These are phyloP conservation scores for Chionomys nivalis DNA, from an alignment of 2,113 vertebrate genomes.

Conservation along the genomic window DNA sequence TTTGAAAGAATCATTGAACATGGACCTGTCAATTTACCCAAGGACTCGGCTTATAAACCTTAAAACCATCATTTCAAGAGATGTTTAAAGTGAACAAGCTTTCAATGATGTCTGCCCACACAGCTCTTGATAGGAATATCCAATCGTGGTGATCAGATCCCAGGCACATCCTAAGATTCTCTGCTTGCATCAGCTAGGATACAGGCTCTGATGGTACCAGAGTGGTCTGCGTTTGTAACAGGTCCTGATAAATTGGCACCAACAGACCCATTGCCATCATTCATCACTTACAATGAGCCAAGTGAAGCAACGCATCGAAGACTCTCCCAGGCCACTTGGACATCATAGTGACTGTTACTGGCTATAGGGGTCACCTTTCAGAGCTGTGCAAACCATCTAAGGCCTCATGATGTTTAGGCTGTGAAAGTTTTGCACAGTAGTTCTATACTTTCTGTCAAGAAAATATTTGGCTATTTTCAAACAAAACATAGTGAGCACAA, in stretches of 20 bases:
- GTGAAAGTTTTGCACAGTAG: neutral
- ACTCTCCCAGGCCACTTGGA: neutral
- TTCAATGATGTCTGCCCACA: neutral
- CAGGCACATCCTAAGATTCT: neutral
- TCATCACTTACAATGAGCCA: neutral
- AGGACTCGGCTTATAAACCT: neutral
- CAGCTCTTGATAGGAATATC: neutral
- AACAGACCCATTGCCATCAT: neutral
- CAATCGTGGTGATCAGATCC: neutral
- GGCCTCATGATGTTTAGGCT: neutral
- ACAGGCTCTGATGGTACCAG: neutral
- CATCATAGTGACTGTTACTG: neutral
- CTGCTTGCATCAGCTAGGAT: neutral
- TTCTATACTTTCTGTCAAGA: slow-evolving; percentile 31
- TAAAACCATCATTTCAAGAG: neutral
- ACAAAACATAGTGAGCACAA: slow-evolving; percentile 21
- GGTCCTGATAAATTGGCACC: neutral
- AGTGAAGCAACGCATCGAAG: neutral
- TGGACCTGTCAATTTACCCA: neutral
- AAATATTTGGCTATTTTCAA: slow-evolving; percentile 40
- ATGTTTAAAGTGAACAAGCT: neutral
- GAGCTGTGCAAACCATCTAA: neutral
- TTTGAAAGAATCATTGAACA: neutral
- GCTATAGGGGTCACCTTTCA: neutral
- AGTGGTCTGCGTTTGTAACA: neutral